Percentiles rank a stretch among this genome's conserved stretches.
Conservation (phyloP, 2,888 invertebrate species). For the Notodonta ziczac region DNA sequence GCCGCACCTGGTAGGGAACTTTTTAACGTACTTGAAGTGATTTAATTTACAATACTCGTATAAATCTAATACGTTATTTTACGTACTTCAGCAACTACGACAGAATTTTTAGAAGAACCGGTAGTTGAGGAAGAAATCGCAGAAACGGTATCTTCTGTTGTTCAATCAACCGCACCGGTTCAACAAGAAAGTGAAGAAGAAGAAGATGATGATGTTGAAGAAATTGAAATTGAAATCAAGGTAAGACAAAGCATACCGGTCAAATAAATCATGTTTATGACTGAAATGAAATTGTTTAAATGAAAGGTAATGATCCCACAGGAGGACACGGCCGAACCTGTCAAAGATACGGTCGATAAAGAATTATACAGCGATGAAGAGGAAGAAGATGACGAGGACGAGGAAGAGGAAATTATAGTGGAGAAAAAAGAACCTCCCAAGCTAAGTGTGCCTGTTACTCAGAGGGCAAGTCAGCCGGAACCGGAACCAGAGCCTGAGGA, state of each 20-base stretch:
- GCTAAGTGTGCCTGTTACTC: conserved; percentile 34
- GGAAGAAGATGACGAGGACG: conserved; percentile 56
- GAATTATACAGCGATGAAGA: conserved; percentile 73
- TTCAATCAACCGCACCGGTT: conserved; percentile 45
- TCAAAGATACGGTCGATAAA: conserved; percentile 48
- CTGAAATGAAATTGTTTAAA: conserved; percentile 14
- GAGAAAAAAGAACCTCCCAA: conserved; percentile 56
- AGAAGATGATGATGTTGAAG: conserved; percentile 50
- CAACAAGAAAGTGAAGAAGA: conserved; percentile 57
- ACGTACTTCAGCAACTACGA: conserved; percentile 46
- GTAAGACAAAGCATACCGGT: conserved; percentile 32
- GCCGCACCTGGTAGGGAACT: conserved; percentile 47
- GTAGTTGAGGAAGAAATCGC: conserved; percentile 40
- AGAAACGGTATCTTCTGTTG: conserved; percentile 38
- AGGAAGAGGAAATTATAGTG: conserved; percentile 61
- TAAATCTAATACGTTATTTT: conserved; percentile 27
- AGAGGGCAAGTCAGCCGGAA: conserved; percentile 28
- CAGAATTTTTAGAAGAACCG: conserved; percentile 40
- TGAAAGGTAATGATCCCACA: conserved; percentile 32
- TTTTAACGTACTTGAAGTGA: conserved; percentile 10
- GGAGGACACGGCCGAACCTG: conserved; percentile 34
- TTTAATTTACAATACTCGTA: conserved; percentile 21
- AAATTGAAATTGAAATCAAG: conserved; percentile 36
- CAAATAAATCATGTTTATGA: conserved; percentile 9
- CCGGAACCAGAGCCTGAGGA: conserved; percentile 55